These are phyloP conservation scores for Haliclystus octoradiatus DNA, from an alignment of 30 jellyfish, hydroid and myxozoan species.

Conservation along the genomic window DNA sequence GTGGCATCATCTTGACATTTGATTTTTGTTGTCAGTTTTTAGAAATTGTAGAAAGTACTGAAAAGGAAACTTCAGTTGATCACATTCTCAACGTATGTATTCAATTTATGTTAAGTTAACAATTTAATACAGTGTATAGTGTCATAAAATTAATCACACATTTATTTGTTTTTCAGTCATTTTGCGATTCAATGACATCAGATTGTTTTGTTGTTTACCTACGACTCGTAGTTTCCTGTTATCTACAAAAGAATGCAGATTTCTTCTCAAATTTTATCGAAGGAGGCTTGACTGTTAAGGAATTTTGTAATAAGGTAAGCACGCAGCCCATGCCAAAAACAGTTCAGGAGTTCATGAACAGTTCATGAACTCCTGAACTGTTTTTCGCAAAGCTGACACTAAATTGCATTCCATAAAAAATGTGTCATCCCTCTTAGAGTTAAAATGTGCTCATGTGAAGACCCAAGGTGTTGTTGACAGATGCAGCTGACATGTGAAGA, in stretches of 20 bases:
- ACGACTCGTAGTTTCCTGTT: slow-evolving; percentile 90
- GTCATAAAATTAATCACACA: too few relatives aligned
- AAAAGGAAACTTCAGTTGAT: slow-evolving; percentile 35
- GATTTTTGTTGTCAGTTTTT: slow-evolving; percentile 25
- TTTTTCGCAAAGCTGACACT: too few relatives aligned
- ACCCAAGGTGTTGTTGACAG: too few relatives aligned
- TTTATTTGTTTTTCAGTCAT: slow-evolving; percentile 36
- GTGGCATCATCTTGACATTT: too few relatives aligned
- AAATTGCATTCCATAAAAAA: too few relatives aligned
- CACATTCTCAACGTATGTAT: slow-evolving; percentile 53
- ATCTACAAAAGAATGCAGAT: slow-evolving; percentile 76
- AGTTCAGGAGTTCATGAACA: too few relatives aligned
- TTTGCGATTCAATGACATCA: slow-evolving; percentile 60
- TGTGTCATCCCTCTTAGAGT: too few relatives aligned
- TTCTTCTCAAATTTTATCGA: slow-evolving; percentile 82
- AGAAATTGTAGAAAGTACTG: slow-evolving; percentile 53
- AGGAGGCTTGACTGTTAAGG: slow-evolving; percentile 70
- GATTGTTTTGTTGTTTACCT: slow-evolving; percentile 84
- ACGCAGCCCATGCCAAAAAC: too few relatives aligned
- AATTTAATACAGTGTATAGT: neutral
- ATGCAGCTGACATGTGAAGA: too few relatives aligned
- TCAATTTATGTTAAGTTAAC: neutral
- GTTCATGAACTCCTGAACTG: too few relatives aligned
- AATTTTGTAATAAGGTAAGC: slow-evolving; percentile 79
- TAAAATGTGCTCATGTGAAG: too few relatives aligned